Evolutionary conservation across 2,797 vertebrate genomes (phyloP).

Genomic region (Hippopotamyrus pictus): DNA sequence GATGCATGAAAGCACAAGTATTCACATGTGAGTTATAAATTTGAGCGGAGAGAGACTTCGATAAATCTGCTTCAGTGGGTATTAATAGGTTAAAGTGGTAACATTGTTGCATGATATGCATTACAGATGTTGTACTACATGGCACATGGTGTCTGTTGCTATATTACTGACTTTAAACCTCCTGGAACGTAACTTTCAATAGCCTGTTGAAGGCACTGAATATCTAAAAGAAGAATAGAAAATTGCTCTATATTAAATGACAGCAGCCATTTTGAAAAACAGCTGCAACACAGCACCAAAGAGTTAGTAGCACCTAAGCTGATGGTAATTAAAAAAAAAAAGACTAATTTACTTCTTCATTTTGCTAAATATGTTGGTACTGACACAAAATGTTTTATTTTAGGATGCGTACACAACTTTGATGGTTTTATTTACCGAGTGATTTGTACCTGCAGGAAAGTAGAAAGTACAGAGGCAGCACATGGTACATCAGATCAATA

Average conservation of each 20-base stretch:
- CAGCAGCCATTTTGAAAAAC: conserved; percentile 32
- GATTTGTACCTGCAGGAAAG: background rate
- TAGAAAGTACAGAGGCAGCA: background rate
- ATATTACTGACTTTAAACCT: background rate
- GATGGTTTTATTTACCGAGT: background rate
- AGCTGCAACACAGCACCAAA: conserved; percentile 26
- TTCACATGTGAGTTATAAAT: background rate
- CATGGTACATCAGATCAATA: background rate
- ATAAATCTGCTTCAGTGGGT: background rate
- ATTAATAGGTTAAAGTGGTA: conserved; percentile 1
- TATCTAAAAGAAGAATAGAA: conserved; percentile 16
- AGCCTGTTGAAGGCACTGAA: conserved; percentile 25
- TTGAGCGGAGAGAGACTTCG: background rate
- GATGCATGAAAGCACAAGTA: background rate
- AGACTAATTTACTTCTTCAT: conserved; percentile 8
- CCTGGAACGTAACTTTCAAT: conserved; percentile 20
- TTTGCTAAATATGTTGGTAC: conserved; percentile 1
- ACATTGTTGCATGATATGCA: background rate
- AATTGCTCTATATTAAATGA: conserved; percentile 19
- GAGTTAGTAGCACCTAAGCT: conserved; percentile 43
- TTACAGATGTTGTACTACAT: background rate
- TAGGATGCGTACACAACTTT: background rate
- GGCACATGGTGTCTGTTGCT: conserved; percentile 3
- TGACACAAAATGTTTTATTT: conserved; percentile 2
- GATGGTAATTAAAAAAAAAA: conserved; percentile 25